These are phyloP conservation scores for Mimas tiliae DNA, from an alignment of 2,888 invertebrate species.

Conservation along the genomic window DNA sequence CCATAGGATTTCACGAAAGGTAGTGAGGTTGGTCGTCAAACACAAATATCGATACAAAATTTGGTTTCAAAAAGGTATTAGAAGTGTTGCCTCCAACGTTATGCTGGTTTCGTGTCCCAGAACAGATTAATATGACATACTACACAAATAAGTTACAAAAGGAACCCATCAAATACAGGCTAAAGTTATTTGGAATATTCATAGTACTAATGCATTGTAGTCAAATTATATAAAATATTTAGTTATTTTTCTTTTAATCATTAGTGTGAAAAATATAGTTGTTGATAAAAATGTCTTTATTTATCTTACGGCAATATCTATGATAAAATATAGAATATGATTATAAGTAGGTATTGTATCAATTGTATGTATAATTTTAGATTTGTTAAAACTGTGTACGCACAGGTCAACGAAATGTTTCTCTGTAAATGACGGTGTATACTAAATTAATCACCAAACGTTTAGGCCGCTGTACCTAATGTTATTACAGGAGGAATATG, in stretches of 20 bases:
- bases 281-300: neutral
- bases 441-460: slow-evolving; percentile 66
- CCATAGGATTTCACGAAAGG: too few species aligned
- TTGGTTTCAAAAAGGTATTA: too few species aligned
- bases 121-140: too few species aligned
- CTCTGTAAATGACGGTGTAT: slow-evolving; percentile 59
- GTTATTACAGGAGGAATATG: slow-evolving; percentile 67
- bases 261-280: neutral
- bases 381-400: slow-evolving; percentile 27
- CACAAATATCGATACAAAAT: too few species aligned
- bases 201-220: slow-evolving; percentile 4
- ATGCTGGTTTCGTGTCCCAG: too few species aligned
- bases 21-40: too few species aligned
- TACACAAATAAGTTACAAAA: too few species aligned
- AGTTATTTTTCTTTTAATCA: neutral
- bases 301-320: neutral
- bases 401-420: slow-evolving; percentile 37
- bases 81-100: too few species aligned
- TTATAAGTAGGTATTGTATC: neutral
- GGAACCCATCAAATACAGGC: too few species aligned
- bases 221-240: neutral
- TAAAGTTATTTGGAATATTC: neutral
- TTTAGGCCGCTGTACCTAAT: slow-evolving; percentile 70
- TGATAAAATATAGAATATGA: neutral
- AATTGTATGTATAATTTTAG: slow-evolving; percentile 37